Conservation (phyloP, 2,888 invertebrate genomes). For the Drosophila kokeensis region DNA sequence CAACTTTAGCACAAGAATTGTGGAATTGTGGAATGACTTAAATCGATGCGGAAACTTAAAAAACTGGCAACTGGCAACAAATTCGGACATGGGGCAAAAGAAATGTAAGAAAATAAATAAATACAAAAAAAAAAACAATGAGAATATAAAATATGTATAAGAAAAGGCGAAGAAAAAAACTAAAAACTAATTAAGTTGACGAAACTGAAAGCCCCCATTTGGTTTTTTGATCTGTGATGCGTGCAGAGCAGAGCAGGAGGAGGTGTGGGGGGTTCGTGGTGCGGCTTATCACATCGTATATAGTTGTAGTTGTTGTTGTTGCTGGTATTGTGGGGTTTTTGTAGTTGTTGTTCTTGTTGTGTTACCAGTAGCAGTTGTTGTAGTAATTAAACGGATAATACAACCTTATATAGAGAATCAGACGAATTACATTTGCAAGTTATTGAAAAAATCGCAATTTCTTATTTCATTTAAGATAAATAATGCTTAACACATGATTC, state of each 20-base stretch:
- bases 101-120: neutral
- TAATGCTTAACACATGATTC: constrained; percentile 4
- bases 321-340: constrained; percentile 24
- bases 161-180: constrained; percentile 24
- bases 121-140: constrained; percentile 11
- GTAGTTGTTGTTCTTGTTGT: constrained; percentile 35
- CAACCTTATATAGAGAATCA: constrained; percentile 82
- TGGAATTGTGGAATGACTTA: constrained; percentile 59
- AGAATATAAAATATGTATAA: constrained; percentile 6
- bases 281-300: constrained; percentile 42
- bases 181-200: constrained; percentile 48
- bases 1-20: constrained; percentile 52
- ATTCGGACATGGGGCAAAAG: constrained; percentile 20
- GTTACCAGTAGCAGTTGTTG: constrained; percentile 82
- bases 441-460: constrained; percentile 47
- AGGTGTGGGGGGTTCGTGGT: constrained; percentile 15
- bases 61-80: constrained; percentile 55
- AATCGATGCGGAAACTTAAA: constrained; percentile 15
- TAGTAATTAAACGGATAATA: constrained; percentile 85
- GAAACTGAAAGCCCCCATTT: constrained; percentile 8
- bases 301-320: constrained; percentile 28
- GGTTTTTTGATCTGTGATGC: constrained; percentile 25
- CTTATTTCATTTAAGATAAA: constrained; percentile 15
- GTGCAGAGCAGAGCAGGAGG: constrained; percentile 20
- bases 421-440: constrained; percentile 57